These are phyloP conservation scores for Sphaerophoria taeniata DNA, from an alignment of 2,888 invertebrate genomes.

Conservation along the genomic window DNA sequence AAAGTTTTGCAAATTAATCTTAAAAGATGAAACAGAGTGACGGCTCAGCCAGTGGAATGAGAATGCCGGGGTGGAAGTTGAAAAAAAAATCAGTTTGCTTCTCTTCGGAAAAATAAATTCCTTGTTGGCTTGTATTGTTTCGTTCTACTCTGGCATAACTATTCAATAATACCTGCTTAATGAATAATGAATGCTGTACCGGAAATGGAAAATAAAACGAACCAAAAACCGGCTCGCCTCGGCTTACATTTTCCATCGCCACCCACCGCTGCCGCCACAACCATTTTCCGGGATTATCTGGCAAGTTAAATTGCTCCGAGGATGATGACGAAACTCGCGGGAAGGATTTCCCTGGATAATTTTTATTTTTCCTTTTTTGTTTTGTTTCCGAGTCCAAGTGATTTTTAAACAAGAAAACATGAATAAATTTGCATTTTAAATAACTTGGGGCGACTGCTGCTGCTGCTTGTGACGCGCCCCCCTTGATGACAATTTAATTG, in stretches of 20 bases:
- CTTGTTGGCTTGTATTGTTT: constrained; percentile 42
- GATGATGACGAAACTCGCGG: background rate
- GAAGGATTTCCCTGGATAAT: constrained; percentile 2
- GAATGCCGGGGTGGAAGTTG: too few species aligned
- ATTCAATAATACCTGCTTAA: constrained; percentile 72
- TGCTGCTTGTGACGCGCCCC: constrained; percentile 59
- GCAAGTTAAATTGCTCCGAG: constrained; percentile 27
- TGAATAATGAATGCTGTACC: constrained; percentile 68
- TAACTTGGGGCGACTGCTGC: constrained; percentile 47
- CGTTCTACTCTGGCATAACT: constrained; percentile 48
- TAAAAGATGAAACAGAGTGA: background rate
- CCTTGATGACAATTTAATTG: constrained; percentile 74
- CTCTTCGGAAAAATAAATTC: background rate
- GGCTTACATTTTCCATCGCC: constrained; percentile 32
- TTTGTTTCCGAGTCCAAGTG: constrained; percentile 54
- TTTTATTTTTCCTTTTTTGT: background rate
- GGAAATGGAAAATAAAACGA: constrained; percentile 42
- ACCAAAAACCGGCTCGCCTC: constrained; percentile 5
- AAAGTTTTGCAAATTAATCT: constrained; percentile 35
- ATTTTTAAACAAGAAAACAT: constrained; percentile 74
- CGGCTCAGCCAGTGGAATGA: background rate
- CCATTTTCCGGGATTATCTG: constrained; percentile 58
- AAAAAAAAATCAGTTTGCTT: background rate
- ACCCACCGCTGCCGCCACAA: background rate
- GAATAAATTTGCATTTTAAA: constrained; percentile 72